Conservation (phyloP, 2,888 invertebrate species). For the Empis livida region DNA sequence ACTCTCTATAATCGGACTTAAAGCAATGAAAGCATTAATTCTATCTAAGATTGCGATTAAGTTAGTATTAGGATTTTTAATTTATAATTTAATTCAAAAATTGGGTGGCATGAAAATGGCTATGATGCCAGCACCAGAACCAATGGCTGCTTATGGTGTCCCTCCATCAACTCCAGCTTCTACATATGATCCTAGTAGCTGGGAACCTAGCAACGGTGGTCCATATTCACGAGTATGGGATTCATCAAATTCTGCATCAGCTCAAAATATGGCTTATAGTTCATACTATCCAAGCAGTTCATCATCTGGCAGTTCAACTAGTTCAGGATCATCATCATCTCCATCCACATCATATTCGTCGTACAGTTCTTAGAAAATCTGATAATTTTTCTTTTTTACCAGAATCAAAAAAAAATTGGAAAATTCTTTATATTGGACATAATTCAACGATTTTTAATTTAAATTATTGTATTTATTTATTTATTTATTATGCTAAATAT, state of each 20-base stretch:
- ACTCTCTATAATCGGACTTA: slow-evolving; percentile 62
- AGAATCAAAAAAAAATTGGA: no score
- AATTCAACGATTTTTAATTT: no score
- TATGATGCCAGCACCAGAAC: slow-evolving; percentile 42
- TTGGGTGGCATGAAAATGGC: slow-evolving; percentile 67
- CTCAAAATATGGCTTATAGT: slow-evolving; percentile 54
- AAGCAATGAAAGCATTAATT: slow-evolving; percentile 70
- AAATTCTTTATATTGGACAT: no score
- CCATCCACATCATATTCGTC: slow-evolving; percentile 16
- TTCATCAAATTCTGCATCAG: slow-evolving; percentile 34
- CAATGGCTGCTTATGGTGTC: slow-evolving; percentile 54
- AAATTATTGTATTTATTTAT: no score
- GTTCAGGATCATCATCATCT: slow-evolving; percentile 27
- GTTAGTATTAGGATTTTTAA: slow-evolving; percentile 67
- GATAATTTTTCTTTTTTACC: neutral
- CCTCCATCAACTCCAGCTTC: slow-evolving; percentile 51
- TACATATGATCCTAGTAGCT: slow-evolving; percentile 52
- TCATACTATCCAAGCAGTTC: slow-evolving; percentile 54
- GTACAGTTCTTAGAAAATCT: slow-evolving; percentile 2
- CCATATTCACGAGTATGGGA: slow-evolving; percentile 73
- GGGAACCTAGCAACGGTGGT: slow-evolving; percentile 58
- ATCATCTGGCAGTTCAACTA: slow-evolving; percentile 38
- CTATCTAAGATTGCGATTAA: slow-evolving; percentile 73
- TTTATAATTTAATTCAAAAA: slow-evolving; percentile 66
- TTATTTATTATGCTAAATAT: no score